Evolutionary conservation across 2,113 vertebrate species (phyloP), one percentile per base, ranked within the genome.

Genomic region (Catharus bicknelli): DNA sequence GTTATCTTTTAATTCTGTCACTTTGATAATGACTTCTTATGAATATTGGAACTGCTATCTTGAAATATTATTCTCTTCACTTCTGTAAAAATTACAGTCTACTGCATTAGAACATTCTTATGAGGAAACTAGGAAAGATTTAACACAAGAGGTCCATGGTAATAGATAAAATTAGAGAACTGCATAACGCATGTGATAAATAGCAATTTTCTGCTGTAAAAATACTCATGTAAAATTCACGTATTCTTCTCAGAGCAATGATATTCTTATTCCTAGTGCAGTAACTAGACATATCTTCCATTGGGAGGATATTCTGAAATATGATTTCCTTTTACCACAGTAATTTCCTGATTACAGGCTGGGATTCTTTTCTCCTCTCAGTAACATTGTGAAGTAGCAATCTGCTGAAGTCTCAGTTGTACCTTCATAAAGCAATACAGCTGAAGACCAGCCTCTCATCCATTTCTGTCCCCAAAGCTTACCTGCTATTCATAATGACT

Each of bases 101-200:
- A 32, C 40, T 84, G 27, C 42, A 50, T 72, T 87, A 62, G 42
- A 92, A 80, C 11, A 10, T 87, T 50, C 62, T 91, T 90, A 54
- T 69, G 89, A 89, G 51, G 58, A 62, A 94, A 69, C 29, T 34
- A 73, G 51, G 91, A 54, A 76, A 84, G 45, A 89, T 89, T 66
- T 83, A 92, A 58, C 66, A 55, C 11, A 69, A 69, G 63, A 47
- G 19, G n/a, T 85, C 42, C 58, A 51, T 29, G 18, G 16, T 62
- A 87, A 92, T 89, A 85, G 73, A 72, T 84, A 58, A 68, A 93
- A 94, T 90, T 82, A 76, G 70, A 82, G 62, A 85, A 85, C 70
- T 92, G 42, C 78, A 84, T 79, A 84, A 89, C 92, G 10, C 47
- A 38, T 84, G 21, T 90, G 32, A 76, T 86, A 94, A 94, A 63